Percentiles rank a stretch among this genome's conserved stretches.
Conservation (phyloP, 2,113 vertebrate genomes). For the Sakesphorus luctuosus region DNA sequence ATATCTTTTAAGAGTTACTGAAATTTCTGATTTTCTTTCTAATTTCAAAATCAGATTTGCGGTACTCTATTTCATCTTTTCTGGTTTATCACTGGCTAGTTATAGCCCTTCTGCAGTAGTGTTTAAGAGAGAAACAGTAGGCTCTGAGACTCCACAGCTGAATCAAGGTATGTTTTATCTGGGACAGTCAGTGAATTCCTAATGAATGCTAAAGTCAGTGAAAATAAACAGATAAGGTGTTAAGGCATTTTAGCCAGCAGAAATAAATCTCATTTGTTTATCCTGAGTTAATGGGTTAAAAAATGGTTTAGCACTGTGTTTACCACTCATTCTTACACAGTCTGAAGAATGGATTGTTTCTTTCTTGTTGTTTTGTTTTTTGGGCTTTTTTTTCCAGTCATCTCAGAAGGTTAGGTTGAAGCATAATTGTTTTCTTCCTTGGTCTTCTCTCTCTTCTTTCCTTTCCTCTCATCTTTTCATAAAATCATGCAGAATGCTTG, state of each 20-base stretch:
- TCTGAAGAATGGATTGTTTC: not conserved
- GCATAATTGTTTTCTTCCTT: not conserved
- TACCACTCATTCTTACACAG: not conserved
- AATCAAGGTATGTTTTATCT: not conserved
- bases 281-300: not conserved
- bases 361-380: not conserved
- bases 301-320: not conserved
- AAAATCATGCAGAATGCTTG: not conserved
- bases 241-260: not conserved
- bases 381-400: conserved; percentile 10
- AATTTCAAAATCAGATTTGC: not conserved
- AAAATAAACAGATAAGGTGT: not conserved
- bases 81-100: not conserved
- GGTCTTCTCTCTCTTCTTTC: not conserved
- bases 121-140: not conserved
- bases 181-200: not conserved
- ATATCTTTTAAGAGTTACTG: not conserved
- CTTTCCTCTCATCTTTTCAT: not conserved
- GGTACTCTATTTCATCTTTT: not conserved
- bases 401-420: not conserved
- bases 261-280: conserved; percentile 7
- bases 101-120: not conserved
- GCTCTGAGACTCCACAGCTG: not conserved
- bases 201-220: not conserved
- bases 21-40: not conserved